Evolutionary conservation across 2,797 vertebrate species (phyloP).

Genomic region (Lacerta agilis): DNA sequence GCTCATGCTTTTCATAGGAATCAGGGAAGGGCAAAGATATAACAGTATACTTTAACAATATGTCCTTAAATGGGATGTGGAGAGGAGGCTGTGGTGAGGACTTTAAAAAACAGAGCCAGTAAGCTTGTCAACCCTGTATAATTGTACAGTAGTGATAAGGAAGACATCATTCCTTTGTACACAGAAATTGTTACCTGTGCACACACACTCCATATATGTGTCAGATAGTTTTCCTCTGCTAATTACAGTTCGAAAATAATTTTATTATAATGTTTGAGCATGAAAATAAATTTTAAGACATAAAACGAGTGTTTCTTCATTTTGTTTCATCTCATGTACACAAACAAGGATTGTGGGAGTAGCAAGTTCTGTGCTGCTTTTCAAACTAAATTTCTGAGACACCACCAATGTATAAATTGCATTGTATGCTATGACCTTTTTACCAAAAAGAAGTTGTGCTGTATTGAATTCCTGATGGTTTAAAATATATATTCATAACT

Average conservation of each 20-base stretch:
- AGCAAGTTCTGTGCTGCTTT: neutral
- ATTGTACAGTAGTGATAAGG: neutral
- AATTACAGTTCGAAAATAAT: neutral
- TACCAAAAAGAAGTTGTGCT: neutral
- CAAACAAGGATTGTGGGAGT: accelerated
- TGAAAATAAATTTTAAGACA: accelerated
- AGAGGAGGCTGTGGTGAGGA: neutral
- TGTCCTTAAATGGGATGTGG: neutral
- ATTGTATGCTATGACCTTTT: accelerated
- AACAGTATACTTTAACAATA: neutral
- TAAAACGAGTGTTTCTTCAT: neutral
- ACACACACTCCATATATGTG: neutral
- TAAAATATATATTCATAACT: neutral
- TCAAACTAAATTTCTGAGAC: neutral
- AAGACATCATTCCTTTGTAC: neutral
- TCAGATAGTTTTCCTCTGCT: neutral
- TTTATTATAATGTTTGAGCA: neutral
- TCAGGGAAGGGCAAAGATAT: neutral
- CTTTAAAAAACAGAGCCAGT: neutral
- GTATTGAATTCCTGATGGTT: neutral
- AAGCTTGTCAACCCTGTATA: no score
- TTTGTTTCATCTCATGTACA: neutral
- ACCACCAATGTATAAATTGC: neutral
- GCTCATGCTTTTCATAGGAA: neutral
- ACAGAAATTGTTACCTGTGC: neutral